Percentiles rank a stretch among this genome's conserved stretches.
Conservation (phyloP, 2,888 invertebrate species). For the Acanthosepion pharaonis region DNA sequence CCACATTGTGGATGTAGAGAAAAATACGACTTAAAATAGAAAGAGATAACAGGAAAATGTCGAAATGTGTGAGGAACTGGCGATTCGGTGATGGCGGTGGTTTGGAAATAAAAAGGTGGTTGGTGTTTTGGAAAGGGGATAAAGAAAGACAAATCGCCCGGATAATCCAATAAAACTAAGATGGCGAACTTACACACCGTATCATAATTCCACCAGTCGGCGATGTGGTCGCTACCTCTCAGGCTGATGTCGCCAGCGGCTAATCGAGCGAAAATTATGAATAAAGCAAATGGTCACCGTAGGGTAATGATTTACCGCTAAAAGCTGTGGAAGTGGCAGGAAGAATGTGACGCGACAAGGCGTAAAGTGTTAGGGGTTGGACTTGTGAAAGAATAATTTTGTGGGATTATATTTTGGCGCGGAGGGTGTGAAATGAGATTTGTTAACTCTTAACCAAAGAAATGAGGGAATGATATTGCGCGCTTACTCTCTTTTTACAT, state of each 20-base stretch:
- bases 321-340: constrained; percentile 4
- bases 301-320: constrained; percentile 21
- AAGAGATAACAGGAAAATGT: too few species aligned
- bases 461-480: background rate
- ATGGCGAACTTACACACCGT: background rate
- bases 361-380: background rate
- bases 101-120: too few species aligned
- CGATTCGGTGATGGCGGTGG: too few species aligned
- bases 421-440: constrained; percentile 2
- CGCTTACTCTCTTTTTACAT: too few species aligned
- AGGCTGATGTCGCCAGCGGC: constrained; percentile 18
- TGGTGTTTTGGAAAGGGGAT: background rate
- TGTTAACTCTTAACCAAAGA: background rate
- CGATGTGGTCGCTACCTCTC: background rate
- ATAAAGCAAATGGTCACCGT: constrained; percentile 33
- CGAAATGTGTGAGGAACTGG: too few species aligned
- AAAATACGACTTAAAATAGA: too few species aligned
- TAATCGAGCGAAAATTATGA: background rate
- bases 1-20: too few species aligned
- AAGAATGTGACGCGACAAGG: background rate
- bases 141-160: constrained; percentile 33
- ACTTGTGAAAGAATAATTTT: background rate
- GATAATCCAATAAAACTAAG: constrained; percentile 33
- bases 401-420: constrained; percentile 8
- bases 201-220: constrained; percentile 14